phyloP scores from a whole-genome alignment of 1,140 invertebrate genomes.

The Brachionus calyciflorus region DNA sequence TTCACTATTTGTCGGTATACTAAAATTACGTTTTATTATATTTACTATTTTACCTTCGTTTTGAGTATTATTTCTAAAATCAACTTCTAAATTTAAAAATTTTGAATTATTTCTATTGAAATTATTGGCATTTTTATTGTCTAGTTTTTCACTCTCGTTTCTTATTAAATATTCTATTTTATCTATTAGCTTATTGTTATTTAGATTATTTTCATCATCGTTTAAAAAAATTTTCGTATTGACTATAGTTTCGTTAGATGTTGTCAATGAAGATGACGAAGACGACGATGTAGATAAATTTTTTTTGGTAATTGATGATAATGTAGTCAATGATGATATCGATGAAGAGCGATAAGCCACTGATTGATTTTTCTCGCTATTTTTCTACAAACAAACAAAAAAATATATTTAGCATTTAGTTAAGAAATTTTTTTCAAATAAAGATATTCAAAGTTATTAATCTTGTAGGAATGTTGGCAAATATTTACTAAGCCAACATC shows the following conservation, averaged over 20 bases:
- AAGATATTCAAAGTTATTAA: conserved; percentile 34
- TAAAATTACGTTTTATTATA: background rate
- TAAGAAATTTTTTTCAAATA: conserved; percentile 1
- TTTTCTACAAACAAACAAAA: conserved; percentile 8
- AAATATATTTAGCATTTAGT: background rate
- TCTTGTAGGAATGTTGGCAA: conserved; percentile 32
- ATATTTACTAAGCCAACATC: conserved; percentile 32
- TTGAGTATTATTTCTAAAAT: background rate
- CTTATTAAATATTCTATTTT: conserved; percentile 8
- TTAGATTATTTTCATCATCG: background rate
- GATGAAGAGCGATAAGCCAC: conserved; percentile 2
- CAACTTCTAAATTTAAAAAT: background rate
- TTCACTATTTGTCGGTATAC: background rate
- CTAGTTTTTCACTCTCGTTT: background rate
- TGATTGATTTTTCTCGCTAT: conserved; percentile 40
- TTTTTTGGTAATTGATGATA: conserved; percentile 19
- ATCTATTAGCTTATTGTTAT: background rate
- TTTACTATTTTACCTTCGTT: background rate
- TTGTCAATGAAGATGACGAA: conserved; percentile 9
- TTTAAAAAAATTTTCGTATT: conserved; percentile 9
- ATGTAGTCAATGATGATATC: conserved; percentile 25
- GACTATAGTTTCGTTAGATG: conserved; percentile 6
- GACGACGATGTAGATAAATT: background rate
- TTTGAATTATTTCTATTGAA: background rate
- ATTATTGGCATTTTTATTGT: background rate